phyloP scores from a whole-genome alignment of 2,888 invertebrate species.

The Tinea semifulvella region DNA sequence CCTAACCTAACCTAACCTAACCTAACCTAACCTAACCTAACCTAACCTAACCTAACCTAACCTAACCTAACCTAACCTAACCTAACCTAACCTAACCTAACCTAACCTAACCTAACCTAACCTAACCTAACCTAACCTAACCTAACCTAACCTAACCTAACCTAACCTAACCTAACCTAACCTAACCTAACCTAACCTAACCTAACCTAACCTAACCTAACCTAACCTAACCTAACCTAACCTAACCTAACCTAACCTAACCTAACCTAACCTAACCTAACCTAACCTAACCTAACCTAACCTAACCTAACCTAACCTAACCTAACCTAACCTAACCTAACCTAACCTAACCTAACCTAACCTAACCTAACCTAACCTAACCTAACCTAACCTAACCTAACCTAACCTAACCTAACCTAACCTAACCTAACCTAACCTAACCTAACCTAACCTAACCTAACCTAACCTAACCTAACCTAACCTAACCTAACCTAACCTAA shows the following conservation, averaged over 20 bases:
- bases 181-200: no score
- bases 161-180: no score
- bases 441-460: constrained; percentile 17
- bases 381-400: neutral
- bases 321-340: constrained; percentile 4
- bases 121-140: no score
- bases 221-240: constrained; percentile 17
- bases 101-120: no score
- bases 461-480: constrained; percentile 20
- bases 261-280: constrained; percentile 14
- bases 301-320: constrained; percentile 16
- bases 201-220: no score
- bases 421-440: constrained; percentile 17
- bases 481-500: constrained; percentile 18
- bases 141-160: no score
- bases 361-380: neutral
- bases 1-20: no score
- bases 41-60: no score
- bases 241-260: constrained; percentile 17
- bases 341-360: constrained; percentile 2
- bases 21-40: no score
- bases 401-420: constrained; percentile 14
- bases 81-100: no score
- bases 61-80: no score
- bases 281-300: constrained; percentile 15